Conservation (phyloP, 2,113 vertebrate species). For the Coreoperca whiteheadi region DNA sequence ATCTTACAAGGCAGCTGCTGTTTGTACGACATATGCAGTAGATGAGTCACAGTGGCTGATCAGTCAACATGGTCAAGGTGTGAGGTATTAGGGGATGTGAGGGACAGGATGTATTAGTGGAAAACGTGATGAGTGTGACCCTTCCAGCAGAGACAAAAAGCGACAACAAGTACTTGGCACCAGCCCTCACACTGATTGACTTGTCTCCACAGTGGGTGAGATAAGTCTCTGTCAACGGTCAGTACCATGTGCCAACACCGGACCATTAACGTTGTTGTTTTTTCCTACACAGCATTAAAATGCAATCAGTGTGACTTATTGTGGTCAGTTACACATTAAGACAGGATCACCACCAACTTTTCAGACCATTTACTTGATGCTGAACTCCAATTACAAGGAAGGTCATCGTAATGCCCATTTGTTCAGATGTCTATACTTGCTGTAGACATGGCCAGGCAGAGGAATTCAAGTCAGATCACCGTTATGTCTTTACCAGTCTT, state of each 20-base stretch:
- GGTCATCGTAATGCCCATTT: constrained; percentile 55
- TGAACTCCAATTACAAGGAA: constrained; percentile 66
- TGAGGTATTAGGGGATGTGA: constrained; percentile 40
- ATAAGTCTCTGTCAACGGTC: constrained; percentile 77
- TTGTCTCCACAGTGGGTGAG: constrained; percentile 65
- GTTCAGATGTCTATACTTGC: constrained; percentile 30
- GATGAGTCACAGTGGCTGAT: constrained; percentile 39
- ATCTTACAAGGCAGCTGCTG: constrained; percentile 30
- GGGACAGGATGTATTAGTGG: constrained; percentile 49
- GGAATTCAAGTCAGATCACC: not conserved
- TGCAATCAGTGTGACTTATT: constrained; percentile 77
- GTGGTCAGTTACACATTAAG: constrained; percentile 70
- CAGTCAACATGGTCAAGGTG: constrained; percentile 42
- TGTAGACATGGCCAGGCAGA: not conserved
- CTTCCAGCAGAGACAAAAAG: constrained; percentile 60
- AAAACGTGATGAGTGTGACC: constrained; percentile 65
- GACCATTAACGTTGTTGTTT: constrained; percentile 70
- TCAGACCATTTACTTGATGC: constrained; percentile 73
- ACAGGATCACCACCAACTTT: constrained; percentile 66
- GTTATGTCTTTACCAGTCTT: not conserved
- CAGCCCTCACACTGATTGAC: constrained; percentile 68
- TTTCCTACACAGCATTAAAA: constrained; percentile 74
- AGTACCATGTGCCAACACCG: constrained; percentile 55
- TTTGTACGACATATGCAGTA: constrained; percentile 35
- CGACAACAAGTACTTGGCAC: constrained; percentile 73